Base-by-base conservation (phyloP, 2,113 vertebrate species). In the Lepisosteus oculatus region DNA sequence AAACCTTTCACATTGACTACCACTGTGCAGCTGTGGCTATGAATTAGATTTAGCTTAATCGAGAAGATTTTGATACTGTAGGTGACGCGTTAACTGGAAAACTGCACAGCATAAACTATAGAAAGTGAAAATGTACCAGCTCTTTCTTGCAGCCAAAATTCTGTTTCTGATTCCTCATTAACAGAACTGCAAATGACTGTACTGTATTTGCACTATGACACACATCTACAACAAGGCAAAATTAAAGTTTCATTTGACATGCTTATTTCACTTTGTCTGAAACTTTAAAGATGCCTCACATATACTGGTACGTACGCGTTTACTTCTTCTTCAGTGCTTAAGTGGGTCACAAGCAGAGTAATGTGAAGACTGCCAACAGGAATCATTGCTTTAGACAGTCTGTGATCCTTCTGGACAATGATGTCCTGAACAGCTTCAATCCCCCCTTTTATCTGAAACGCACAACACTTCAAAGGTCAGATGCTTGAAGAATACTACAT, bases 271-370 rank as follows among this genome's bases (percentile, higher is more conserved):
- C 17, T 65, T 47, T 42, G 45, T 51, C 17, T 11, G 51, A 13
- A 51, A 17, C 15, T 8, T 14, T 0, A 47, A 7, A 17, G 11
- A 45, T 55, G 43, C 45, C n/a, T 29, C 65, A 45, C 6, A 15
- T 3, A 14, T 51, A 29, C 62, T 61, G 69, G 61, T 80, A 93
- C 97, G 89, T 89, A 99, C 97, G 78, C 63, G 70, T 86, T 85
- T 43, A 98, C 80, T 83, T 97, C 93, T 78, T 95, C 93, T 85
- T 96, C 88, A 76, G 55, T 94, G 70, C 92, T 83, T 62, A 99
- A 88, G 79, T 94, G 89, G 80, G 95, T 94, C 86, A 98, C 91
- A 3, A 98, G 85, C 45, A 99, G 88, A 0, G 97, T 99, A 74
- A 99, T 78, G 76, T 99, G 97, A 45, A 98, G 91, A 0, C 92